Evolutionary conservation across 1,140 invertebrate genomes (phyloP).

Genomic region (Achroia grisella): DNA sequence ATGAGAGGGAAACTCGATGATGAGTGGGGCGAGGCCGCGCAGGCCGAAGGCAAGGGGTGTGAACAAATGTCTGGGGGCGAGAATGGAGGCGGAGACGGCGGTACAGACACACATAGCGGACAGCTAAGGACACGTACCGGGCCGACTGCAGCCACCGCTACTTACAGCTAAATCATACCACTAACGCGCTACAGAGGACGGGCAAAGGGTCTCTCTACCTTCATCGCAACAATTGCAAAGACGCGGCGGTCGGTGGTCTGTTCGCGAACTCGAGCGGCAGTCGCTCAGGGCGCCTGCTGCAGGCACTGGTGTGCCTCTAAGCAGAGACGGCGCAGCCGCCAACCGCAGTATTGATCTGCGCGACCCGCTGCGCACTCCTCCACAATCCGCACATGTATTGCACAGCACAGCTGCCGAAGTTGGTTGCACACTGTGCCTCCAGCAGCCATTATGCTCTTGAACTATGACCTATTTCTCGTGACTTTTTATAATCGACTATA

Average conservation of each 20-base stretch:
- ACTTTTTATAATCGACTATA: no score
- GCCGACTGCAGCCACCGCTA: constrained; percentile 33
- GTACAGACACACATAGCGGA: constrained; percentile 18
- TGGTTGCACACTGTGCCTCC: no score
- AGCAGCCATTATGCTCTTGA: no score
- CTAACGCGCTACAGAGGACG: constrained; percentile 44
- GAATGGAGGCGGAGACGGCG: constrained; percentile 9
- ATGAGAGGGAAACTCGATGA: constrained; percentile 3
- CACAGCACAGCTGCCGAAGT: no score
- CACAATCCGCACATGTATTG: no score
- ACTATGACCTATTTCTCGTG: no score
- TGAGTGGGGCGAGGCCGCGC: constrained; percentile 9
- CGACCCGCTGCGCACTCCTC: constrained; percentile 2
- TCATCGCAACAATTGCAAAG: constrained; percentile 51
- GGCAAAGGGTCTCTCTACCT: constrained; percentile 48
- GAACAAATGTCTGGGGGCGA: constrained; percentile 4
- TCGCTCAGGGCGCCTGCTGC: constrained; percentile 22
- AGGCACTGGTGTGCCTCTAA: constrained; percentile 13
- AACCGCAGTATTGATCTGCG: constrained; percentile 12
- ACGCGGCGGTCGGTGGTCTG: constrained; percentile 16
- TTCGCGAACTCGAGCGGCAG: constrained; percentile 15
- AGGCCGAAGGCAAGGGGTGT: not conserved
- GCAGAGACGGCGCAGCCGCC: not conserved
- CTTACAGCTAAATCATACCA: constrained; percentile 51
- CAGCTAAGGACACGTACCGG: constrained; percentile 47